Base-by-base conservation (phyloP, 1,140 invertebrate genomes). In the Archivesica marissinica region DNA sequence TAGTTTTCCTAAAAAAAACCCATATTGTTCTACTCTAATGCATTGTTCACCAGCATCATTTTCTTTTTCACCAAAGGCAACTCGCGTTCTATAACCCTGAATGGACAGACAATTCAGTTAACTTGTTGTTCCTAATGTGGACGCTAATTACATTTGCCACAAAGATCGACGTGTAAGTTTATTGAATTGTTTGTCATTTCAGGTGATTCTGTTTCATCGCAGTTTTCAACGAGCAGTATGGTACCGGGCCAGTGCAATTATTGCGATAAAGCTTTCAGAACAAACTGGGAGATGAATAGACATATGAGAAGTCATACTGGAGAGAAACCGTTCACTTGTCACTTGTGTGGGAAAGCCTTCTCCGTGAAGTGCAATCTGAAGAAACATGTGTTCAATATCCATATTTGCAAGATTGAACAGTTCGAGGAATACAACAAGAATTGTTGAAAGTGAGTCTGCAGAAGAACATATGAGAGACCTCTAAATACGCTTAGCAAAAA, bases 271-370 rank as follows among this genome's bases (percentile, higher is more conserved):
- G 28, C 17, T 33, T 81, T 47, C 38, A 9, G 41, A 0, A 25
- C 61, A 30, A 81, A 81, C 23, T 38, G 47, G 64, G 59, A 81
- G 25, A 30, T 81, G 13, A 20, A 52, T 4, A 13, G 44, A 54
- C 78, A 80, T 54, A n/a, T 68, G 61, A 41, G 78, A 70, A 64
- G 68, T 38, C 78, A 80, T 39, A 80, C 78, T 23, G 78, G 78
- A 23, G 78, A 80, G 38, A 68, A 44, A 25, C 78, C 78, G 17
- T 80, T 80, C 54, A 2, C 13, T 11, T 80, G 78, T 30, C 17
- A 25, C 3, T 20, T 23, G 30, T 80, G 78, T 52, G 28, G 33
- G 0, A 68, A 59, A 70, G 33, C 33, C 9, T 80, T 80, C 25
- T 23, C 56, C 23, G 30, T 39, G 59, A 80, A 39, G 23, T 47